phyloP scores from a whole-genome alignment of 2,888 invertebrate species.

The Torymus texanus region DNA sequence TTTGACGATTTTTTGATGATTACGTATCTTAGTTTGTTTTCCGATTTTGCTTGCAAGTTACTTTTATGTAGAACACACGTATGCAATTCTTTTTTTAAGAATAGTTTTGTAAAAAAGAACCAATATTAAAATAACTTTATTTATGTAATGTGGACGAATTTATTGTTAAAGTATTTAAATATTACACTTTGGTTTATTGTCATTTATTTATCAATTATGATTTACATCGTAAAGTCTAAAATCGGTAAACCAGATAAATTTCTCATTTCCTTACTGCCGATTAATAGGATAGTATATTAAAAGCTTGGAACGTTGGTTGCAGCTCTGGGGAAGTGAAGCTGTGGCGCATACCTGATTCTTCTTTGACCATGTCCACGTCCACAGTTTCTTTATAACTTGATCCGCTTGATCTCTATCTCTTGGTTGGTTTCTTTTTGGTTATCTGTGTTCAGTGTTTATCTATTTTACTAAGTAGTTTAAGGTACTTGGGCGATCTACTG shows the following conservation, averaged over 20 bases:
- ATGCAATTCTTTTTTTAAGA: neutral
- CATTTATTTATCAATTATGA: too few species aligned
- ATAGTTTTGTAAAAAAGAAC: neutral
- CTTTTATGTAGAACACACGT: too few species aligned
- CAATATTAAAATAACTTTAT: neutral
- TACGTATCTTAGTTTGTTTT: too few species aligned
- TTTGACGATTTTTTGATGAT: too few species aligned
- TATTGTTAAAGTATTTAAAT: too few species aligned
- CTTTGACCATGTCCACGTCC: conserved; percentile 76
- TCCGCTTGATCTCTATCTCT: conserved; percentile 62
- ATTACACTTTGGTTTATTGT: too few species aligned
- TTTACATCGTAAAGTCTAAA: neutral
- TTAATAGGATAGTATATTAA: conserved; percentile 57
- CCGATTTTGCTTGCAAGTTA: too few species aligned
- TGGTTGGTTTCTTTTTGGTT: conserved; percentile 58
- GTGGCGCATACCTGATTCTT: conserved; percentile 77
- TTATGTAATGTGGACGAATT: too few species aligned
- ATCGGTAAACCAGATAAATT: conserved; percentile 36
- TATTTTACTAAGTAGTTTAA: conserved; percentile 55
- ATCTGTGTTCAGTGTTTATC: conserved; percentile 55
- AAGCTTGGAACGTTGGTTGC: conserved; percentile 76
- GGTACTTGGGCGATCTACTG: conserved; percentile 52
- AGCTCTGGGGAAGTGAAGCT: conserved; percentile 85
- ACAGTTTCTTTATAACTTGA: conserved; percentile 74
- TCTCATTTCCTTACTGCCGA: conserved; percentile 50